Conservation (phyloP, 2,113 vertebrate genomes). For the Thamnophis sirtalis region DNA sequence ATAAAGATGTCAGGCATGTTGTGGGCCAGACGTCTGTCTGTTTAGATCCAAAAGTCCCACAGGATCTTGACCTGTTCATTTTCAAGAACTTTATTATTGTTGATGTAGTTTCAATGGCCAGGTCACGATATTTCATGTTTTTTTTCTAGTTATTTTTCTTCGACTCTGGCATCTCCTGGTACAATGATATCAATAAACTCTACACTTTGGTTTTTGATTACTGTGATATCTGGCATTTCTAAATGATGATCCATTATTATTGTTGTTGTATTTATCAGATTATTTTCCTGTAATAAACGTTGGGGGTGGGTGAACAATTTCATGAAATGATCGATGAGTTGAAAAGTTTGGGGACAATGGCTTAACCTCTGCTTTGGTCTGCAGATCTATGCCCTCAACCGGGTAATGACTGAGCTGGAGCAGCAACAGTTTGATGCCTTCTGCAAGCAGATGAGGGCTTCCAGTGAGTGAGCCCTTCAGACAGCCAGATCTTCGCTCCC, state of each 20-base stretch:
- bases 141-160: too few species aligned
- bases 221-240: too few species aligned
- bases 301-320: neutral
- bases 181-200: too few species aligned
- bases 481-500: neutral
- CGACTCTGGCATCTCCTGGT: too few species aligned
- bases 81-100: neutral
- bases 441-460: conserved; percentile 87
- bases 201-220: too few species aligned
- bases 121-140: too few species aligned
- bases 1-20: too few species aligned
- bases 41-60: neutral
- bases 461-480: conserved; percentile 73
- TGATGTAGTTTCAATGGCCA: neutral
- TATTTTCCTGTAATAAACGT: neutral
- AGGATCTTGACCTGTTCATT: too few species aligned
- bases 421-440: conserved; percentile 97
- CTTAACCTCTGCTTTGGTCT: neutral
- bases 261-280: neutral
- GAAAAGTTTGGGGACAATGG: neutral
- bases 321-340: neutral
- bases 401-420: conserved; percentile 95
- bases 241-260: too few species aligned
- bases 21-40: too few species aligned
- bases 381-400: conserved; percentile 90